Evolutionary conservation across 2,797 vertebrate genomes (phyloP), one percentile per base, ranked within the genome.

Genomic region (Orientallactaga sibirica): DNA sequence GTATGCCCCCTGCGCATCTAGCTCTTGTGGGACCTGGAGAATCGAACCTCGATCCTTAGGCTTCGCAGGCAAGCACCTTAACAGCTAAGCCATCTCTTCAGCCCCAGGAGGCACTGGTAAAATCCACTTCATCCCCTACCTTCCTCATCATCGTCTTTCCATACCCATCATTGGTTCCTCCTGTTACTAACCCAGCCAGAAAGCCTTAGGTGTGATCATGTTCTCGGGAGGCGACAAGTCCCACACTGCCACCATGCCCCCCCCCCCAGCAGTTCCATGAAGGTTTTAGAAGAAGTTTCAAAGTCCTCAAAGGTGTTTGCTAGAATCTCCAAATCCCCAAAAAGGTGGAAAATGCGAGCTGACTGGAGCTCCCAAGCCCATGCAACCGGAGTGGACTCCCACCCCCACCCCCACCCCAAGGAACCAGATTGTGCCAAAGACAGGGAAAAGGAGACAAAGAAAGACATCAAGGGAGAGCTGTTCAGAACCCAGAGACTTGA

Each of bases 401-500:
- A 48, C 5, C 48, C 8, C 48, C 43, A 48, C 48, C 48, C 48
- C 48, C 5, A 9, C 8, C 3, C 20, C 80, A 88, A 85, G 4
- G 48, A 75, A 73, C 37, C 58, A 76, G 92, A 70, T 29, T 66
- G 25, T 68, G 62, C 76, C 82, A 92, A 94, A 92, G 93, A 89
- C 87, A 97, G 95, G 83, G 87, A 92, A 25, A 92, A 73, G 85
- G 90, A 85, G 91, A 95, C 93, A 91, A 73, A 95, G 80, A 68
- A 55, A 86, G 81, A 83, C 43, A 79, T 77, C 29, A 7, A 90
- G 88, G 62, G 64, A 68, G 90, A 95, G 87, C 81, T 66, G 79
- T 43, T 41, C 52, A 71, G 95, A 92, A 71, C 70, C 55, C 94
- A 95, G 94, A 96, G 85, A 84, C 96, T 90, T 93, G 92, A 97